Base-by-base conservation (phyloP, 2,113 vertebrate species). In the Sylvia atricapilla region DNA sequence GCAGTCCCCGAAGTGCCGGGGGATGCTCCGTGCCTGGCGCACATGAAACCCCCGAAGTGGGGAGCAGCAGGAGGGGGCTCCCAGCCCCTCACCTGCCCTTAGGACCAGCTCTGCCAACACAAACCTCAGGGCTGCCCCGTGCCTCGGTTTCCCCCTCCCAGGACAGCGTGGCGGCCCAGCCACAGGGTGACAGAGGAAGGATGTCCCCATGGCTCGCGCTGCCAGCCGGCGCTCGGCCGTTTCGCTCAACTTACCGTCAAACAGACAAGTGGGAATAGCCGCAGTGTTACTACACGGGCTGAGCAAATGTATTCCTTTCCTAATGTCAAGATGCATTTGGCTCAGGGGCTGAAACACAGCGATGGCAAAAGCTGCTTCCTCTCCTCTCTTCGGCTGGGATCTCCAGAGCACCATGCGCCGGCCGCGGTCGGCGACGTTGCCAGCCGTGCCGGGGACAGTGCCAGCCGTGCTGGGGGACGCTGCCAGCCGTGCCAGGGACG, bases 261-360 rank as follows among this genome's bases (percentile, higher is more conserved):
- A 96, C 31, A 97, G 94, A 87, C 92, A 96, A 77, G n/a, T 3
- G 94, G 93, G 94, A 94, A 96, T 83, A 94, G 89, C 87, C 23
- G 94, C 90, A 67, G 96, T 67, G 93, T 93, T 94, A 94, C 69
- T 96, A 97, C 96, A 96, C 83, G 97, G 93, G 89, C 84, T 55
- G 96, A 97, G 94, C 97, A 97, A 97, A 96, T 93, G 95, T 90
- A 95, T 95, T 96, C 96, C 96, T 97, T 97, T 97, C 87, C 94
- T 95, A 94, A 93, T 4, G 96, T 96, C 97, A 97, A 96, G 97
- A 96, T 89, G 91, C 96, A 96, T 97, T 97, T 97, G 97, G 96
- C 96, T 97, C 96, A 90, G 90, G 92, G 90, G 90, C 93, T 90
- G 94, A 93, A 94, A 88, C 76, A 35, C 96, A 73, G 95, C 78